Conservation (phyloP, 2,113 vertebrate species). For the Theropithecus gelada region DNA sequence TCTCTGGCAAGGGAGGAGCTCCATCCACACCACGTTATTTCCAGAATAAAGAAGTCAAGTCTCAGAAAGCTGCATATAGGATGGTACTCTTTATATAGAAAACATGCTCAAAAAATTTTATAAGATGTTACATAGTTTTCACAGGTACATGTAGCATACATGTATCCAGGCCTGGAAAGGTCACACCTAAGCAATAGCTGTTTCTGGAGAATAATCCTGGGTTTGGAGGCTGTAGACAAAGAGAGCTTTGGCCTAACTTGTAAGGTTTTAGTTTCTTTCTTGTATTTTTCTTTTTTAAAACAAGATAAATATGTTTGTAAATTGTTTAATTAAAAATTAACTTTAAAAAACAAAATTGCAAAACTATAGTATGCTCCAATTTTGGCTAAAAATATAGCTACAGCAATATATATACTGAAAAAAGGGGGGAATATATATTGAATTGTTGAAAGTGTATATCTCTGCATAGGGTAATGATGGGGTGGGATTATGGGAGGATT, state of each 20-base stretch:
- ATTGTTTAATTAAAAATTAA: constrained; percentile 22
- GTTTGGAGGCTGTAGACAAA: background rate
- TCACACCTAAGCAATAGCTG: background rate
- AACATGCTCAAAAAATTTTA: background rate
- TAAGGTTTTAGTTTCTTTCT: background rate
- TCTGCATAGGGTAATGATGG: background rate
- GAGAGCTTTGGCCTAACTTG: background rate
- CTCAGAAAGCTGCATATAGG: background rate
- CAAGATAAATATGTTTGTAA: background rate
- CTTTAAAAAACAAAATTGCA: background rate
- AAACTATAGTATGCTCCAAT: background rate
- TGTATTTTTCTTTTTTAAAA: background rate
- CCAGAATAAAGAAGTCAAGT: background rate
- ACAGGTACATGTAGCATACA: background rate
- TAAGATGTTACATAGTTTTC: background rate
- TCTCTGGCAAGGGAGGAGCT: background rate
- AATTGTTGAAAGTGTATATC: background rate
- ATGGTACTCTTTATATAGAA: background rate
- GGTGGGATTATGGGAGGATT: background rate
- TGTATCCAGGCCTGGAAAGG: background rate
- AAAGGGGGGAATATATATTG: background rate
- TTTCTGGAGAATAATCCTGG: background rate
- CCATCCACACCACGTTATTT: background rate
- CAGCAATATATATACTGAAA: background rate
- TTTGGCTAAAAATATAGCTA: background rate